Percentiles rank a stretch among this genome's conserved stretches.
Conservation (phyloP, 2,113 vertebrate genomes). For the Cyrtonyx montezumae region DNA sequence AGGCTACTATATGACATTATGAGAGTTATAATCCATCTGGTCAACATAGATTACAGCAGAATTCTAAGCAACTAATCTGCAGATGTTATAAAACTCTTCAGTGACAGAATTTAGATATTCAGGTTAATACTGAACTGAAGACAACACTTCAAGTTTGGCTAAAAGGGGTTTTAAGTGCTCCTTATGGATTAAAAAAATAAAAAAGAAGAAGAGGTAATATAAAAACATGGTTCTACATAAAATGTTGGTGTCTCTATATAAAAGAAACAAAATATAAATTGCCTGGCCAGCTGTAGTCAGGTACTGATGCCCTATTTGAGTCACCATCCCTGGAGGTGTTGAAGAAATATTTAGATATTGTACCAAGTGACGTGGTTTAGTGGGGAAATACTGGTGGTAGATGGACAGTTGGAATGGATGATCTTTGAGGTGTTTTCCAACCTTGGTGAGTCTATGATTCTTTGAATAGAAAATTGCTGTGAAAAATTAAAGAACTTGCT, state of each 20-base stretch:
- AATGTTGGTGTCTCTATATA: neutral
- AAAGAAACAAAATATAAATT: neutral
- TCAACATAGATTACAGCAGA: neutral
- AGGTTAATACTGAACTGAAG: neutral
- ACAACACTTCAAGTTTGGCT: neutral
- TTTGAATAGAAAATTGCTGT: neutral
- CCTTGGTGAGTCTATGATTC: neutral
- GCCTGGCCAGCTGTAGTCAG: neutral
- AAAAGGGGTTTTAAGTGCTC: neutral
- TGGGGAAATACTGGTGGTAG: too few species aligned
- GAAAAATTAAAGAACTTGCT: neutral
- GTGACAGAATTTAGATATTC: neutral
- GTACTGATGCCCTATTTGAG: too few species aligned
- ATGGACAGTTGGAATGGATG: too few species aligned
- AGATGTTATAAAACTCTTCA: neutral
- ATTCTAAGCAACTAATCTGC: neutral
- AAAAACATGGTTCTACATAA: neutral
- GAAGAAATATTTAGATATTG: too few species aligned
- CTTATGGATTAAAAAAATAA: neutral
- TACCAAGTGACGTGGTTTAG: too few species aligned
- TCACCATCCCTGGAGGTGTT: too few species aligned
- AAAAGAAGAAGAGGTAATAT: neutral
- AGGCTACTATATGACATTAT: neutral
- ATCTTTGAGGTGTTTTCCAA: too few species aligned
- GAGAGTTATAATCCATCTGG: constrained; percentile 6